A percentile compares a stretch with the other conserved stretches of the same genome.
phyloP scores from a whole-genome alignment of 2,113 vertebrate species.

The Hyaena hyaena region DNA sequence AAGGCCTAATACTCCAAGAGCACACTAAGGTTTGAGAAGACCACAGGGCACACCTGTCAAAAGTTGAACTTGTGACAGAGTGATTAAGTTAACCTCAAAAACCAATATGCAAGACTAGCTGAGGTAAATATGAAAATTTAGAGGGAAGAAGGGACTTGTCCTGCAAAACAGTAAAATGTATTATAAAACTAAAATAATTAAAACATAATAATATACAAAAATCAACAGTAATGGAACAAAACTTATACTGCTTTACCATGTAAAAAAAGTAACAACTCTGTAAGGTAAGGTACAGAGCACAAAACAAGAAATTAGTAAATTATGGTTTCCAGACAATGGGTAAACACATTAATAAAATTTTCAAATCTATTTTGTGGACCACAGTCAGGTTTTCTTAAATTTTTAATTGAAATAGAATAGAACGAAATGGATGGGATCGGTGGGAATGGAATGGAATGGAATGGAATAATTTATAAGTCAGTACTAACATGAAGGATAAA shows the following conservation, averaged over 20 bases:
- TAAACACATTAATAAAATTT: slow-evolving; percentile 5
- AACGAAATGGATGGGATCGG: neutral
- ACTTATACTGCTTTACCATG: neutral
- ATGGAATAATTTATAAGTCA: neutral
- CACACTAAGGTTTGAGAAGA: neutral
- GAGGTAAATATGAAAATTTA: neutral
- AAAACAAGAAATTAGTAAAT: slow-evolving; percentile 2
- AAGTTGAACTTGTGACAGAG: neutral
- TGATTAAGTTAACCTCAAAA: neutral
- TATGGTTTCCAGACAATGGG: neutral
- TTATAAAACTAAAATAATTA: neutral
- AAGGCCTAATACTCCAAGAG: neutral
- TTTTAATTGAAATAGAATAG: neutral
- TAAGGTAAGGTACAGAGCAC: neutral
- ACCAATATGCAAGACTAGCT: neutral
- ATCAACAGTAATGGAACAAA: neutral
- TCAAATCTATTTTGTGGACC: neutral
- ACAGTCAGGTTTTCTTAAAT: neutral
- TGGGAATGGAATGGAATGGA: neutral
- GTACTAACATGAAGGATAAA: neutral
- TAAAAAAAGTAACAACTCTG: neutral
- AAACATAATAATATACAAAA: neutral
- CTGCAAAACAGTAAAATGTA: neutral
- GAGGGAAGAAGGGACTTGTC: neutral
- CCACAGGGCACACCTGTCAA: neutral